These are phyloP conservation scores for Bubo blakistoni DNA, from an alignment of 2,113 vertebrate genomes.

Conservation along the genomic window DNA sequence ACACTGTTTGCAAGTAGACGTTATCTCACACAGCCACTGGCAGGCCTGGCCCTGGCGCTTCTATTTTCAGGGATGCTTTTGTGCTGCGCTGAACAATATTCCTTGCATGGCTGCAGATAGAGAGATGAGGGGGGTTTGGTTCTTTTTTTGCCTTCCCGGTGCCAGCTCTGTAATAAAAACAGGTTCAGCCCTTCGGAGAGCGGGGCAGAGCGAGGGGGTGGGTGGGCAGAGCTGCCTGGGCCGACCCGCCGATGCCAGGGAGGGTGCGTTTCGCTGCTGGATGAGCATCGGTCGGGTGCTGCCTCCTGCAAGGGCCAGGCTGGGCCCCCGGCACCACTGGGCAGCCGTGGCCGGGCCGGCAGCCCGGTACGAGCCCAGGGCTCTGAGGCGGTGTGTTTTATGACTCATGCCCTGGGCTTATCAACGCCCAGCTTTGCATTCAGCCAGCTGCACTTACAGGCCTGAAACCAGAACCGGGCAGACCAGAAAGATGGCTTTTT, in stretches of 20 bases:
- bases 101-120: constrained; percentile 84
- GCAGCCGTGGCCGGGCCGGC: background rate
- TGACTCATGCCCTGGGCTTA: background rate
- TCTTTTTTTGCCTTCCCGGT: background rate
- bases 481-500: background rate
- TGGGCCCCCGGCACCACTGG: background rate
- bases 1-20: constrained; percentile 97
- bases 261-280: background rate
- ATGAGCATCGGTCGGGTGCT: background rate
- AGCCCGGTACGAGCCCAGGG: too few species aligned
- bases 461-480: background rate
- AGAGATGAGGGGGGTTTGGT: constrained; percentile 71
- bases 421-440: background rate
- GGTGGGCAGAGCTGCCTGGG: background rate
- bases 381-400: background rate
- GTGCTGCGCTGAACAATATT: constrained; percentile 88
- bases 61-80: constrained; percentile 98
- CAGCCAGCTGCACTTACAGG: background rate
- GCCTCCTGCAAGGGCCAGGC: background rate
- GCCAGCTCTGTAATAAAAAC: background rate
- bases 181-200: background rate
- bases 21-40: constrained; percentile 99
- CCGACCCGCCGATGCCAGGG: rapidly evolving
- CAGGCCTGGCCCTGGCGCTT: constrained; percentile 89
- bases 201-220: background rate